Percentiles rank a stretch among this genome's conserved stretches.
Evolutionary conservation across 2,888 invertebrate genomes (phyloP).

Genomic region (Nomada flava): DNA sequence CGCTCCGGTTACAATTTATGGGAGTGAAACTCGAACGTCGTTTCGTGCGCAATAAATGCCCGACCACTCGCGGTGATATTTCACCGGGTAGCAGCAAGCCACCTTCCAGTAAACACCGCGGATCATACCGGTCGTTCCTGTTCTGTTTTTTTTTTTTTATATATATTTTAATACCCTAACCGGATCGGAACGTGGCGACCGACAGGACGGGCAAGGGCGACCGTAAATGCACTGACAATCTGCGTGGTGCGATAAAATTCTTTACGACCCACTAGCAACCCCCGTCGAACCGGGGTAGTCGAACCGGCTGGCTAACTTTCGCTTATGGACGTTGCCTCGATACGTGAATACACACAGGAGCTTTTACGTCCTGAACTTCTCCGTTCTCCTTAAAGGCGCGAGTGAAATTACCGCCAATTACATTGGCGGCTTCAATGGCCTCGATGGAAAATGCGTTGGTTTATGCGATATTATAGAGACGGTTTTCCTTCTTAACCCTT

Average conservation of each 20-base stretch:
- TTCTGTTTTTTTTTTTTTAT: background rate
- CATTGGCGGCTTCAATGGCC: background rate
- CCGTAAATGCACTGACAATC: slow-evolving; percentile 46
- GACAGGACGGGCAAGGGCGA: background rate
- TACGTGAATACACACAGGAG: too few species aligned
- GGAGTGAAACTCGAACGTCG: slow-evolving; percentile 33
- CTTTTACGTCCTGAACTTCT: too few species aligned
- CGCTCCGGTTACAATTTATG: slow-evolving; percentile 38
- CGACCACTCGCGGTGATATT: slow-evolving; percentile 9
- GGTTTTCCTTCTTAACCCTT: too few species aligned
- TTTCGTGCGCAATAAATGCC: slow-evolving; percentile 32
- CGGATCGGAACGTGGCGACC: slow-evolving; percentile 31
- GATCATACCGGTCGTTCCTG: slow-evolving; percentile 22
- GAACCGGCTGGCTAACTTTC: slow-evolving; percentile 20
- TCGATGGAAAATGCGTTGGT: background rate
- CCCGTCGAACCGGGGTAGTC: background rate
- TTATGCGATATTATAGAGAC: background rate
- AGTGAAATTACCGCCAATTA: background rate
- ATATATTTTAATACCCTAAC: slow-evolving; percentile 55
- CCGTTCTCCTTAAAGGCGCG: background rate
- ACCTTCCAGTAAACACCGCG: slow-evolving; percentile 38
- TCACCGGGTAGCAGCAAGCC: background rate
- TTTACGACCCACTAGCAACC: slow-evolving; percentile 32
- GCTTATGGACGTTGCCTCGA: background rate
- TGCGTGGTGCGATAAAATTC: slow-evolving; percentile 43